A percentile compares a stretch with the other conserved stretches of the same genome.
Evolutionary conservation across 2,113 vertebrate genomes (phyloP).

Genomic region (Strigops habroptila): DNA sequence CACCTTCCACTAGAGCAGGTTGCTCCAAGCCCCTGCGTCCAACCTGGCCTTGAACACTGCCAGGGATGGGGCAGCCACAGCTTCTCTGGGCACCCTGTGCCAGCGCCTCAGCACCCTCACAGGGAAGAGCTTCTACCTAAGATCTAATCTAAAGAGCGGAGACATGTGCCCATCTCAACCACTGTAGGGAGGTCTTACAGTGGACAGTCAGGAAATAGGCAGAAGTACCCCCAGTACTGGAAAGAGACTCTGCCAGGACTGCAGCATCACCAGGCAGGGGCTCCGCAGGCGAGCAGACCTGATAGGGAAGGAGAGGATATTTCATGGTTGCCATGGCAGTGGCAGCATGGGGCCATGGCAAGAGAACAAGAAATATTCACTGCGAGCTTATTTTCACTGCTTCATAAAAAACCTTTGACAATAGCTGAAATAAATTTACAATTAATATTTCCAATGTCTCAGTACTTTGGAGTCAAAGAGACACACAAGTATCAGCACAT

Average conservation of each 20-base stretch:
- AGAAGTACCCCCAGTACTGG: background rate
- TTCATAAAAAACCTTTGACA: background rate
- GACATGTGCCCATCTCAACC: rapidly evolving
- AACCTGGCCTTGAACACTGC: too few species aligned
- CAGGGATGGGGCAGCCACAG: too few species aligned
- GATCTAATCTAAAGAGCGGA: background rate
- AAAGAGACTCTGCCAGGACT: background rate
- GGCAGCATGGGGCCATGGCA: slow-evolving; percentile 38
- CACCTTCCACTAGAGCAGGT: background rate
- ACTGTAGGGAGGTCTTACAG: background rate
- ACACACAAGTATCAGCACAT: rapidly evolving
- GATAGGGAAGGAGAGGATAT: background rate
- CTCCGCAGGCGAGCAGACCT: background rate
- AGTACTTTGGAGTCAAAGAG: background rate
- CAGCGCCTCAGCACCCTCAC: background rate
- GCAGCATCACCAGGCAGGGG: background rate
- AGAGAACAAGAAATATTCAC: slow-evolving; percentile 22
- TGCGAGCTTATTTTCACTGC: background rate
- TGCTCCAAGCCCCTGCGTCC: background rate
- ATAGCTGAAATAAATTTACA: slow-evolving; percentile 19
- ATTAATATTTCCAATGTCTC: background rate
- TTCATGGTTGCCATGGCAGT: slow-evolving; percentile 34
- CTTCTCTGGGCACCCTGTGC: background rate
- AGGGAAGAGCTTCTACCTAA: background rate
- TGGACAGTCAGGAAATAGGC: background rate